Evolutionary conservation across 2,797 vertebrate genomes (phyloP), one percentile per base, ranked within the genome.

Genomic region (Tangara arthus): DNA sequence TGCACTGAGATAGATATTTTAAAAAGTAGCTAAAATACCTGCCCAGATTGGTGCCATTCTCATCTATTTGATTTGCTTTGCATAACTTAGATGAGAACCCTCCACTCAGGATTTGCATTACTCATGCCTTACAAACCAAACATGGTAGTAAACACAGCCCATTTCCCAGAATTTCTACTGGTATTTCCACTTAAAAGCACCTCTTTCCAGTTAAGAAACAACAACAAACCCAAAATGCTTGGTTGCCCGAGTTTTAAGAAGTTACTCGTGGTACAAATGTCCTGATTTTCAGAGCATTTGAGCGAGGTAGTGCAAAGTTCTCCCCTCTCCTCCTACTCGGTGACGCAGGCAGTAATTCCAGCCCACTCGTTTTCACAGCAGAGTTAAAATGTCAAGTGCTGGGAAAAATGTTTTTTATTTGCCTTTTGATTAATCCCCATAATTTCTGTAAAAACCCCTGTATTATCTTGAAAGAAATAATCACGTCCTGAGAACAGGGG

Each of bases 321-420:
- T 84, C 57, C 88, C 86, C 94, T 82, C 39, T 66, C 46, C 90
- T 90, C 95, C 96, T 8, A 95, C 95, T 89, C 90, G 4, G 81
- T 96, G 94, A 96, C 17, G 94, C 87, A 97, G 93, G 37, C 7
- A 90, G 87, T 24, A 6, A 76, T 66, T 92, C 89, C 94, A 94
- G 82, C 96, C 96, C 93, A 91, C 96, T 91, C 82, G 0, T 87
- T 92, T 84, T 88, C 92, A 77, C 5, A 61, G 46, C 87, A 64
- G 77, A 95, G 95, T 73, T 90, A 77, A 96, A 96, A 97, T 95
- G 95, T 95, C 95, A 96, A 93, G 66, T 7, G 59, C 89, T 90
- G 89, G 65, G 52, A 49, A 90, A 92, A 93, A 75, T 5, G 28
- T 1, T 66, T 82, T 60, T 91, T 70, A 75, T 93, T 86, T 95